Evolutionary conservation across 2,113 vertebrate genomes (phyloP), one percentile per base, ranked within the genome.

Genomic region (Thomomys bottae): DNA sequence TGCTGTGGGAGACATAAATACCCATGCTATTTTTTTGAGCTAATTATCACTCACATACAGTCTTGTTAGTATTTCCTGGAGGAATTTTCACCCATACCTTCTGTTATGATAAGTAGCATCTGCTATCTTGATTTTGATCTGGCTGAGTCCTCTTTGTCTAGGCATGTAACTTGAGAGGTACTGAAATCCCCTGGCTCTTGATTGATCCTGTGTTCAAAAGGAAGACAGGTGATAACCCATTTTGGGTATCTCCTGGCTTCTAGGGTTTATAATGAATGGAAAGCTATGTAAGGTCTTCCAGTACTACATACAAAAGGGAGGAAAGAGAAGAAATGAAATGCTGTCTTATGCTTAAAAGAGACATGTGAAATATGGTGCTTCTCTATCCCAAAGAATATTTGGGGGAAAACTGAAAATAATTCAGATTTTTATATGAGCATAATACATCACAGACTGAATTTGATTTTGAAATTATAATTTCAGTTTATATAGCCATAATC

Each of bases 11-110:
- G 12, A 84, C 34, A 15, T 79, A 92, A 93, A 84, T 84, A 67
- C 4, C 3, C 28, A 23, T 17, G 49, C 28, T 93, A 86, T 77
- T 21, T 54, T 91, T 92, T 90, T 61, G 49, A 84, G 26, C 72
- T 88, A 85, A 85, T 91, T 83, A 73, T 90, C 75, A 88, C 83
- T 83, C 89, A 71, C 67, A 76, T 64, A 34, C 42, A 93, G n/a
- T 90, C 66, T 71, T 59, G 82, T 57, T 77, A 73, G 76, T 32
- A 11, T 83, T 86, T 95, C n/a, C 80, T 68, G 84, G 75, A 57
- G 91, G 61, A 64, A 63, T 80, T 67, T 95, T 89, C 42, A 75
- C 30, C 17, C 40, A 79, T 59, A 82, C n/a, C 66, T 90, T 86
- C 86, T 95, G 42, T 42, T 88, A 63, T 85, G 40, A 88, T 73